Percentiles rank a stretch among this genome's conserved stretches.
Evolutionary conservation across 2,113 vertebrate species (phyloP).

Genomic region (Gymnobelideus leadbeateri): DNA sequence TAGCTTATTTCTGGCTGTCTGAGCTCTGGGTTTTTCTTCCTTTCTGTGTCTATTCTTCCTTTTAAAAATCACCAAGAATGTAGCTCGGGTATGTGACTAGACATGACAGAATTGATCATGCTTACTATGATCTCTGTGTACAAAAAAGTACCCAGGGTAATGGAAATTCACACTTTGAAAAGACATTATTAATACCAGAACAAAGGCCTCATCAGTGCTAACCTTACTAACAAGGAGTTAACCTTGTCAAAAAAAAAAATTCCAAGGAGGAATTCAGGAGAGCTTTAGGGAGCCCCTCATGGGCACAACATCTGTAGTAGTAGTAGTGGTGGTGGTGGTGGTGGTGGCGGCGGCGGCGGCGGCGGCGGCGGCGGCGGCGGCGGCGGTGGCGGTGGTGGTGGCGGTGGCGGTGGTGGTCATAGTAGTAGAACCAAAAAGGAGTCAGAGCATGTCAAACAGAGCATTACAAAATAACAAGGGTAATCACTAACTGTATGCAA

Average conservation of each 20-base stretch:
- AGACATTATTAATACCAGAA: background rate
- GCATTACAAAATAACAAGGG: background rate
- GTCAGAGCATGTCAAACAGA: background rate
- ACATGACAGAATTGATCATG: too few species aligned
- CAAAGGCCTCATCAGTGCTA: background rate
- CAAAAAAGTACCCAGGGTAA: background rate
- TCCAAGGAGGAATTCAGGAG: too few species aligned
- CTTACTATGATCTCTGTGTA: too few species aligned
- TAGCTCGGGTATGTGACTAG: background rate
- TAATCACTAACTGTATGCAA: background rate
- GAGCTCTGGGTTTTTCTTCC: background rate
- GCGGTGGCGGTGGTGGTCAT: too few species aligned
- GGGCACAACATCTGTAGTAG: background rate
- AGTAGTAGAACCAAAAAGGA: too few species aligned
- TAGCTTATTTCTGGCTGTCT: background rate
- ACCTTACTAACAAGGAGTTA: background rate
- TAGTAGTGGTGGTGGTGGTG: too few species aligned
- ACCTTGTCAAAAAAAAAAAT: background rate
- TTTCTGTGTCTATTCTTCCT: too few species aligned
- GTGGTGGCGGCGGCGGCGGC: too few species aligned
- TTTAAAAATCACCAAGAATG: too few species aligned
- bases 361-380: too few species aligned
- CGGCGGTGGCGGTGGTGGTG: too few species aligned
- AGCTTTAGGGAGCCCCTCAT: too few species aligned
- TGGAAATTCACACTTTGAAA: background rate